These are phyloP conservation scores for Labia minor DNA, from an alignment of 2,888 invertebrate genomes.

Conservation along the genomic window DNA sequence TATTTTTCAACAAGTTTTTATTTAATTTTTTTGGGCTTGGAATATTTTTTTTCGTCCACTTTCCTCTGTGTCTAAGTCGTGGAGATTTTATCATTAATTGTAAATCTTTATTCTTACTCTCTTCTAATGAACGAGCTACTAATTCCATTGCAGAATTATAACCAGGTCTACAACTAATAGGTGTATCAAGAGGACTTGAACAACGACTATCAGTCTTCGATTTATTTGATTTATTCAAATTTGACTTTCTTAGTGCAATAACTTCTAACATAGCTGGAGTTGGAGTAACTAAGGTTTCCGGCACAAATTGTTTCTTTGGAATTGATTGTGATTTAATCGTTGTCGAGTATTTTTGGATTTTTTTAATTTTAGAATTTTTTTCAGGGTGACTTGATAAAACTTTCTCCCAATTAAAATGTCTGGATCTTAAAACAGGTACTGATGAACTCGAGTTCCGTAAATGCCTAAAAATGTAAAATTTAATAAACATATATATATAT, in stretches of 20 bases:
- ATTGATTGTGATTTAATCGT: constrained; percentile 29
- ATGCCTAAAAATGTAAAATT: constrained; percentile 20
- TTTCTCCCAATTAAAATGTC: constrained; percentile 54
- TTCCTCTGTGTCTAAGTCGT: not conserved
- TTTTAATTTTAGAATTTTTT: constrained; percentile 44
- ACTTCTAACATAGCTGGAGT: constrained; percentile 64
- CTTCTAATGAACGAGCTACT: not conserved
- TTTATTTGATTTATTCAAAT: constrained; percentile 14
- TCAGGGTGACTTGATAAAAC: constrained; percentile 55
- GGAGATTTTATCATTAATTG: no score
- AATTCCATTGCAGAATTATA: not conserved
- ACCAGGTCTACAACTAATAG: not conserved
- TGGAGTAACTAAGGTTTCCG: constrained; percentile 39
- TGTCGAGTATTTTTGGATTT: constrained; percentile 35
- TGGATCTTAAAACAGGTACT: constrained; percentile 22
- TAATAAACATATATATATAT: no score
- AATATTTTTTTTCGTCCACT: not conserved
- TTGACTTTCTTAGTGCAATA: constrained; percentile 30
- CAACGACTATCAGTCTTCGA: constrained; percentile 18
- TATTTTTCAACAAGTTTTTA: not conserved
- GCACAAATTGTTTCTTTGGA: not conserved
- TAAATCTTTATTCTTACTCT: not conserved
- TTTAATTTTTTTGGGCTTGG: not conserved
- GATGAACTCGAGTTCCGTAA: constrained; percentile 21
- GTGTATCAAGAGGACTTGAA: not conserved